Evolutionary conservation across 2,113 vertebrate genomes (phyloP).

Genomic region (Pachyramphus minor): DNA sequence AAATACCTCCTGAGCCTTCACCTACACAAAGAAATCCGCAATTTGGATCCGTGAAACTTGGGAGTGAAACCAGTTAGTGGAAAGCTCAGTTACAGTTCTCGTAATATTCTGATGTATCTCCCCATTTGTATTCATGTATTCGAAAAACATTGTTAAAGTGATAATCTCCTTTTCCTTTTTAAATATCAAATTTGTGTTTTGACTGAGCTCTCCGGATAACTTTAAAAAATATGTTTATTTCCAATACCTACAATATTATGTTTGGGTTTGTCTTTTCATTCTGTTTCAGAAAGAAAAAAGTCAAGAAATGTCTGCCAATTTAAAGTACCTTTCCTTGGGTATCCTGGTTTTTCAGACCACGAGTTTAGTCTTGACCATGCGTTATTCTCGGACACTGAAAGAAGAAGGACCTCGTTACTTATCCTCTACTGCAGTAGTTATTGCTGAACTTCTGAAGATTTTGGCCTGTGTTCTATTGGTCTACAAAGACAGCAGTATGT

Average conservation of each 20-base stretch:
- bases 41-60: neutral
- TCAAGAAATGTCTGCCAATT: constrained; percentile 78
- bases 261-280: neutral
- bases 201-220: neutral
- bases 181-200: neutral
- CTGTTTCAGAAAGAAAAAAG: constrained; percentile 69
- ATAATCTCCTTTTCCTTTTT: neutral
- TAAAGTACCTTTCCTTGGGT: constrained; percentile 95
- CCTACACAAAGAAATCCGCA: neutral
- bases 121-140: neutral
- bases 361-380: constrained; percentile 95
- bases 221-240: neutral
- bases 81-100: neutral
- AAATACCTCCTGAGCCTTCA: neutral
- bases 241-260: neutral
- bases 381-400: constrained; percentile 93
- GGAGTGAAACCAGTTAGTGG: neutral
- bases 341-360: constrained; percentile 98
- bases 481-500: constrained; percentile 94
- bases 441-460: constrained; percentile 94
- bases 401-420: constrained; percentile 94
- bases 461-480: constrained; percentile 87
- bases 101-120: neutral
- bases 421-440: constrained; percentile 94
- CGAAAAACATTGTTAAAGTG: neutral